Evolutionary conservation across 2,888 invertebrate species (phyloP).

Genomic region (Drosophila barbarae): DNA sequence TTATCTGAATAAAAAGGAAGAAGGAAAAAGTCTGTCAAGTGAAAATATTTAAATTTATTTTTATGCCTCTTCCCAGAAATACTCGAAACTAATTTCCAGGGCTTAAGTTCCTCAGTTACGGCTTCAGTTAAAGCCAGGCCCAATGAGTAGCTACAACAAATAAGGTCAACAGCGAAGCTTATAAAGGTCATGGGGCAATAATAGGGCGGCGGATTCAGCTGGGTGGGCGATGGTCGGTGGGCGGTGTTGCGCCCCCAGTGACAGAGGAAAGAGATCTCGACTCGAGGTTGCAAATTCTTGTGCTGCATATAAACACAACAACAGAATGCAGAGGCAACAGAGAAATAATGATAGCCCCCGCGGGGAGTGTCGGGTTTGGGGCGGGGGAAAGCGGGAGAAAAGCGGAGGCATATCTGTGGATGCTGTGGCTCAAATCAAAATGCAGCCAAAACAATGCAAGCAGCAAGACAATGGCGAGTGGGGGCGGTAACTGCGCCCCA

Average conservation of each 20-base stretch:
- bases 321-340: slow-evolving; percentile 14
- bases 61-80: slow-evolving; percentile 6
- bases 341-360: slow-evolving; percentile 72
- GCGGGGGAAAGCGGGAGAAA: slow-evolving; percentile 1
- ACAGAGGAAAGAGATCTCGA: slow-evolving; percentile 29
- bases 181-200: slow-evolving; percentile 65
- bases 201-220: slow-evolving; percentile 33
- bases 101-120: slow-evolving; percentile 47
- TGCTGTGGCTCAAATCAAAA: slow-evolving; percentile 70
- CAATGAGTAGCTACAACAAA: slow-evolving; percentile 35
- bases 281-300: slow-evolving; percentile 35
- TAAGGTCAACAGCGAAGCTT: slow-evolving; percentile 66
- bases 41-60: slow-evolving; percentile 25
- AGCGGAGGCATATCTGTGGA: slow-evolving; percentile 48
- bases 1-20: slow-evolving; percentile 3
- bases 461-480: slow-evolving; percentile 54
- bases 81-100: slow-evolving; percentile 64
- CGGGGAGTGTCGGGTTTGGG: slow-evolving; percentile 51
- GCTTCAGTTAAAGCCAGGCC: slow-evolving; percentile 14
- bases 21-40: slow-evolving; percentile 8
- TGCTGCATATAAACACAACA: slow-evolving; percentile 15
- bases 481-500: slow-evolving; percentile 29
- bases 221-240: slow-evolving; percentile 31
- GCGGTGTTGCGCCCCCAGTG: slow-evolving; percentile 24
- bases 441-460: slow-evolving; percentile 53